Evolutionary conservation across 92 coral and sea anemone species (phyloP).

Genomic region (Umimayanthus chanpuru): DNA sequence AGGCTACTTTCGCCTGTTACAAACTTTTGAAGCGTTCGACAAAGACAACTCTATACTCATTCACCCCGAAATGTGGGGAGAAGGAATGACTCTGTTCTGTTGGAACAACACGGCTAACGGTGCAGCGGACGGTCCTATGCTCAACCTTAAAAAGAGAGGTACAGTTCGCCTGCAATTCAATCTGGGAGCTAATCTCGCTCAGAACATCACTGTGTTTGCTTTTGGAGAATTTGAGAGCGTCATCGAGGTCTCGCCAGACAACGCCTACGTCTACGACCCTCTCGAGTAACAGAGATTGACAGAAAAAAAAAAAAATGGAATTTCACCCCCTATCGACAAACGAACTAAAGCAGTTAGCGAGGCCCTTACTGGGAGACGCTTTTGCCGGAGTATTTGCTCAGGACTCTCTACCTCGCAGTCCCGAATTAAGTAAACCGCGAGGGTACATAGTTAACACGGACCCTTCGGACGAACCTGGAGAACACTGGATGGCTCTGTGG

Average conservation of each 20-base stretch:
- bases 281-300: background rate
- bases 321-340: conserved; percentile 5
- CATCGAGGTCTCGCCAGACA: background rate
- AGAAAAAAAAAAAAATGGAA: conserved; percentile 16
- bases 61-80: background rate
- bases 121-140: background rate
- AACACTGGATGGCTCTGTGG: conserved; percentile 9
- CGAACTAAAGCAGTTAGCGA: background rate
- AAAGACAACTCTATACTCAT: background rate
- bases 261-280: conserved; percentile 13
- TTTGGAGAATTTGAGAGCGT: too few relatives aligned
- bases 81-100: conserved; percentile 1
- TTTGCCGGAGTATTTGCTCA: conserved; percentile 7
- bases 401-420: background rate
- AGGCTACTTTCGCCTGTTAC: too few relatives aligned
- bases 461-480: background rate
- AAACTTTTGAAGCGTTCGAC: conserved; percentile 8
- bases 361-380: background rate
- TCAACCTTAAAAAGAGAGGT: conserved; percentile 7
- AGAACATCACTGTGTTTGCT: background rate
- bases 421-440: conserved; percentile 1
- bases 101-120: conserved; percentile 7
- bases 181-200: conserved; percentile 1
- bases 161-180: conserved; percentile 5
- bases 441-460: conserved; percentile 21